Percentiles rank a stretch among this genome's conserved stretches.
Evolutionary conservation across 2,797 vertebrate genomes (phyloP).

Genomic region (Mus minutoides): DNA sequence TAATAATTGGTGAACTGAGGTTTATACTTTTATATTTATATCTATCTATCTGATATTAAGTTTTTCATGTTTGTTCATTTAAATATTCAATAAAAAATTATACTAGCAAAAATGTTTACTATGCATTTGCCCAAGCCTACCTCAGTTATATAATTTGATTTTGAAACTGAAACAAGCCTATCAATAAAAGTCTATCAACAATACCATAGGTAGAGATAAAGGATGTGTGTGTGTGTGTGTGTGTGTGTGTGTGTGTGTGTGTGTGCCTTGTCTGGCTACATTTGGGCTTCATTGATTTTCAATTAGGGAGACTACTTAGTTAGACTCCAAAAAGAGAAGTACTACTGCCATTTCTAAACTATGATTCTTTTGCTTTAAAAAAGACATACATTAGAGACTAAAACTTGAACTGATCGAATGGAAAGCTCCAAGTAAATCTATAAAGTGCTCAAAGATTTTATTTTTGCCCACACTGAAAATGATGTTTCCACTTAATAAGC

Average conservation of each 20-base stretch:
- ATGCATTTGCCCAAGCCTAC: not conserved
- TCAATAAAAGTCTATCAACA: not conserved
- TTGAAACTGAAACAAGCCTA: not conserved
- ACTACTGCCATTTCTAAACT: not conserved
- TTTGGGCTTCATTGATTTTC: not conserved
- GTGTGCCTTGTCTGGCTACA: not conserved
- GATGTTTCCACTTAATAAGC: not conserved
- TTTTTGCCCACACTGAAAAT: not conserved
- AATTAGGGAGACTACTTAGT: not conserved
- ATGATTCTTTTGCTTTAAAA: not conserved
- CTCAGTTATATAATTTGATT: constrained; percentile 6
- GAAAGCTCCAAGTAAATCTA: not conserved
- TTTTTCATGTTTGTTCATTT: constrained; percentile 1
- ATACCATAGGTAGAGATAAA: not conserved
- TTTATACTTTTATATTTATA: not conserved
- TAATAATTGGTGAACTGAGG: not conserved
- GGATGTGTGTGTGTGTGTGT: too few relatives aligned
- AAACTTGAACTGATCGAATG: not conserved
- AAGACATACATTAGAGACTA: not conserved
- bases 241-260: too few relatives aligned
- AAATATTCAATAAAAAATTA: not conserved
- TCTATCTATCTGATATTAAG: not conserved
- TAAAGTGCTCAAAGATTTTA: not conserved
- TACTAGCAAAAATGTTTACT: not conserved
- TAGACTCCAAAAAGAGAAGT: not conserved